Percentiles rank a stretch among this genome's conserved stretches.
phyloP scores from a whole-genome alignment of 2,113 vertebrate species.

The Mungos mungo region DNA sequence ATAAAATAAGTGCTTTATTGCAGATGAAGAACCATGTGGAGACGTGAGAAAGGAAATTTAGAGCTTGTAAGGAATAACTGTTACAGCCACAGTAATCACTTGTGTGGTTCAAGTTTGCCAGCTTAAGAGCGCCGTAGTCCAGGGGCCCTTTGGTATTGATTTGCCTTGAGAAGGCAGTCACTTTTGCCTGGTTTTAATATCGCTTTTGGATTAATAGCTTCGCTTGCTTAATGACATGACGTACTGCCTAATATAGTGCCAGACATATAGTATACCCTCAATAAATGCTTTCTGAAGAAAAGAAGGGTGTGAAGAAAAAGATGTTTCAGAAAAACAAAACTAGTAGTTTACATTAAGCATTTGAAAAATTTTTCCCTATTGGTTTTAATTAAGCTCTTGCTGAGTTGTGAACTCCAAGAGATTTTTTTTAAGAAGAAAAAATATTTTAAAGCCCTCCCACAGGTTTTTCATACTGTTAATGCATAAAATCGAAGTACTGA shows the following conservation, averaged over 20 bases:
- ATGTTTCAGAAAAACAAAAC: background rate
- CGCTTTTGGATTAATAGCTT: background rate
- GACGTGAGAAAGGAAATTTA: slow-evolving; percentile 19
- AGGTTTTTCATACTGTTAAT: slow-evolving; percentile 43
- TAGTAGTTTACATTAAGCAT: background rate
- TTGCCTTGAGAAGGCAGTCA: background rate
- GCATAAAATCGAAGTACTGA: slow-evolving; percentile 18
- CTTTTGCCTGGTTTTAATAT: background rate
- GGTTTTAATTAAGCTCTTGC: slow-evolving; percentile 59
- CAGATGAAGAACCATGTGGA: background rate
- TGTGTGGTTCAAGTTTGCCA: background rate
- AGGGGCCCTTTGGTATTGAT: accelerated
- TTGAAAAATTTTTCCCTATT: background rate
- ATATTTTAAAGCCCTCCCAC: background rate
- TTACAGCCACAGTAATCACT: background rate
- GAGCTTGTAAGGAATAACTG: background rate
- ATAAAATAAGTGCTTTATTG: slow-evolving; percentile 49
- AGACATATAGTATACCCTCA: background rate
- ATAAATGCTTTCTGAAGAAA: background rate
- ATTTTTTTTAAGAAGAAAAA: slow-evolving; percentile 22
- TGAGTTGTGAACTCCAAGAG: slow-evolving; percentile 31
- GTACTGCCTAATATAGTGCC: background rate
- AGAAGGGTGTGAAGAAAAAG: background rate
- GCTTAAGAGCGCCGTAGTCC: accelerated
- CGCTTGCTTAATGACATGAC: background rate